Conservation (phyloP, 2,888 invertebrate genomes). For the Pocota personata region DNA sequence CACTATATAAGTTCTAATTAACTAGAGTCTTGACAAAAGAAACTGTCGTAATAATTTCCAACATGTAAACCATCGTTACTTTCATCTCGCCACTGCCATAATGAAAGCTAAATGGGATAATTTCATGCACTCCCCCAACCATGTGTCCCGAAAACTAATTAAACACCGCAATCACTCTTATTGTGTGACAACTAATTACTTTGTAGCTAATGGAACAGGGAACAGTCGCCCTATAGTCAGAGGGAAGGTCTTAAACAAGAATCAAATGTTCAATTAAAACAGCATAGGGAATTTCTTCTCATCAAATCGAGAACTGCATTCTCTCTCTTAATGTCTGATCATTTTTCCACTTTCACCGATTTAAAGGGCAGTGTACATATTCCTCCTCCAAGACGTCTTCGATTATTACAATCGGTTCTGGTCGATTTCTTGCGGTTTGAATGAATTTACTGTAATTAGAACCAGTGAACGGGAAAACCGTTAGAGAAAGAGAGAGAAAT, state of each 20-base stretch:
- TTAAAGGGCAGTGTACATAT: neutral
- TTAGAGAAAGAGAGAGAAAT: neutral
- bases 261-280: neutral
- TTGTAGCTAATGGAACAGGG: neutral
- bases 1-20: neutral
- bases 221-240: neutral
- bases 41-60: neutral
- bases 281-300: neutral
- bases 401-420: neutral
- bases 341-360: neutral
- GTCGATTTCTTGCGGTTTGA: neutral
- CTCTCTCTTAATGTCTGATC: neutral
- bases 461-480: neutral
- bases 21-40: neutral
- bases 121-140: neutral
- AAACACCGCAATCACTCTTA: constrained; percentile 18
- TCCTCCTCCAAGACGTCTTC: neutral
- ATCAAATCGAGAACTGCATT: neutral
- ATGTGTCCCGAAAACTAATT: constrained; percentile 8
- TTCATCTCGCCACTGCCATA: neutral
- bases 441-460: neutral
- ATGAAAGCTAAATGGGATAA: neutral
- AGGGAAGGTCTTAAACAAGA: neutral
- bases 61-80: neutral
- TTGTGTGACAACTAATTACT: constrained; percentile 3